Evolutionary conservation across 2,797 vertebrate genomes (phyloP).

Genomic region (Leptodactylus fallax): DNA sequence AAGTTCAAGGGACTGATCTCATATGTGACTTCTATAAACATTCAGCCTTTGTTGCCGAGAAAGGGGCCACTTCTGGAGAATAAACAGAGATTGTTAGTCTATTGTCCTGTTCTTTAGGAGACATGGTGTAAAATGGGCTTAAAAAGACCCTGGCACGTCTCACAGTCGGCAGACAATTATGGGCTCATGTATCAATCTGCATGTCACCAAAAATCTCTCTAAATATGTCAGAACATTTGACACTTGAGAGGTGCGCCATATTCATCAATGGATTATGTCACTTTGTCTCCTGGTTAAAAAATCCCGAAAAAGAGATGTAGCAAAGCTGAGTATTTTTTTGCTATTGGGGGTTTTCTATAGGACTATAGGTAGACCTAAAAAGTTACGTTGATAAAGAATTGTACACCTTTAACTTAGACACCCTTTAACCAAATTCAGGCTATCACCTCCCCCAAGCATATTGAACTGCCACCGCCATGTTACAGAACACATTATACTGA

Average conservation of each 20-base stretch:
- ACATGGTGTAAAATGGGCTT: constrained; percentile 41
- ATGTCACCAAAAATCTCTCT: background rate
- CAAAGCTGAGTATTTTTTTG: too few relatives aligned
- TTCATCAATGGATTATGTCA: background rate
- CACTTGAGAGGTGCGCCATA: background rate
- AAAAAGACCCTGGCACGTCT: background rate
- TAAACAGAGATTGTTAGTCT: constrained; percentile 67
- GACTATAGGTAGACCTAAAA: too few relatives aligned
- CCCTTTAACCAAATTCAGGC: too few relatives aligned
- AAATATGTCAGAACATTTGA: background rate
- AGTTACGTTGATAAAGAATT: too few relatives aligned
- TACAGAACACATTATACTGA: too few relatives aligned
- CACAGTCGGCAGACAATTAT: background rate
- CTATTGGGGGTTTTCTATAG: too few relatives aligned
- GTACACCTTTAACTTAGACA: too few relatives aligned
- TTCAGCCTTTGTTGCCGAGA: constrained; percentile 72
- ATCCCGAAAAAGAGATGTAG: too few relatives aligned
- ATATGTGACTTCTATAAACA: constrained; percentile 72
- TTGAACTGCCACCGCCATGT: too few relatives aligned
- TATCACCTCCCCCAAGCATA: too few relatives aligned
- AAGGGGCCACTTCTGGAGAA: constrained; percentile 73
- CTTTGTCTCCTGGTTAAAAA: too few relatives aligned
- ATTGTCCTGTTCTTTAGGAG: constrained; percentile 46
- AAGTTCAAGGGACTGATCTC: constrained; percentile 72
- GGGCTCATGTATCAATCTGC: background rate